phyloP scores from a whole-genome alignment of 2,888 invertebrate genomes.

The Lacanobia oleracea region DNA sequence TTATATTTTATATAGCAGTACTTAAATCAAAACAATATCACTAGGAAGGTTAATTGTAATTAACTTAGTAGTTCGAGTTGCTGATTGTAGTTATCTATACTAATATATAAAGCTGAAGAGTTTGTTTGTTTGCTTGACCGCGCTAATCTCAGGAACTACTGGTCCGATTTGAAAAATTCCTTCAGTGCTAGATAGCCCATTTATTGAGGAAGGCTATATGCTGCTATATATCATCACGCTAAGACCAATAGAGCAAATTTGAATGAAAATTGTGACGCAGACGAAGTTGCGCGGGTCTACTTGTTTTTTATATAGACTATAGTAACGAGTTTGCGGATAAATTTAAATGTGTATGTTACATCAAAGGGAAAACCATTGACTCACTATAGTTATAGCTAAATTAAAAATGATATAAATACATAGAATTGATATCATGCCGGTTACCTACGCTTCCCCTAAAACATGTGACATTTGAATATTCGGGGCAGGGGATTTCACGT shows the following conservation, averaged over 20 bases:
- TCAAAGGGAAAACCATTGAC: neutral
- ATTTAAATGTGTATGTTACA: too few relatives aligned
- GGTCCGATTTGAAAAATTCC: too few relatives aligned
- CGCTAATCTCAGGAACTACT: too few relatives aligned
- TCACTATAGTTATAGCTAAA: neutral
- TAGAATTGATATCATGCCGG: neutral
- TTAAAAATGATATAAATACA: slow-evolving; percentile 1
- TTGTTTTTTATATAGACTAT: neutral
- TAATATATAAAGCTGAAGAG: too few relatives aligned
- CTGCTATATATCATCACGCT: too few relatives aligned
- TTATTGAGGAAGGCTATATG: too few relatives aligned
- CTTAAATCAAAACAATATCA: neutral
- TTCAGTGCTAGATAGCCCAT: too few relatives aligned
- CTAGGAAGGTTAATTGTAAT: neutral
- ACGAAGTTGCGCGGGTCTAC: too few relatives aligned
- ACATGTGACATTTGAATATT: slow-evolving; percentile 13
- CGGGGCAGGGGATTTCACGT: slow-evolving; percentile 5
- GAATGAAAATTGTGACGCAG: too few relatives aligned
- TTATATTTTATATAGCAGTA: neutral
- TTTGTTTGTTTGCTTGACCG: too few relatives aligned
- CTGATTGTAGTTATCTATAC: neutral
- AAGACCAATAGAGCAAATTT: too few relatives aligned
- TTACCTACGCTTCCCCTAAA: neutral
- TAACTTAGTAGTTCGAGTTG: neutral
- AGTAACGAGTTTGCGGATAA: neutral